Base-by-base conservation (phyloP, 2,888 invertebrate species). In the Pelosia muscerda region DNA sequence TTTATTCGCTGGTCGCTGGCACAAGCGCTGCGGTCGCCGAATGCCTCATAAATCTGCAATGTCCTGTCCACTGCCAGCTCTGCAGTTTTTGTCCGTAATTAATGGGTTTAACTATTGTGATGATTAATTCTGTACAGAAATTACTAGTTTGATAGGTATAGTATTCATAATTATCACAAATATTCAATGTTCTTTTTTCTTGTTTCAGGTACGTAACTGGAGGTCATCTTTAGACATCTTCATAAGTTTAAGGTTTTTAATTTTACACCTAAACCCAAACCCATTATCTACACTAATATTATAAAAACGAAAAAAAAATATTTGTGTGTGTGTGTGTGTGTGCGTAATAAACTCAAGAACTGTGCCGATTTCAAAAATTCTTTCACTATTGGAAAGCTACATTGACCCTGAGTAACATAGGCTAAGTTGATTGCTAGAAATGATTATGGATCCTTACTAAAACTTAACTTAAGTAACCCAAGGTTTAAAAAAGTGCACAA, bases 201-300 rank as follows among this genome's bases (percentile, higher is more conserved):
- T 81, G 78, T 82, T 82, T 62, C 83, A 82, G 82, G 82, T 82
- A 82, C 23, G 70, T 67, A n/a, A 5, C 13, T 15, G 25, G 26
- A 55, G 8, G 13, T 55, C 25, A n/a, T n/a, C n/a, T n/a, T n/a
- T 25, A 15, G 2, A 15, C 19, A 15, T 22, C 22, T 11, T 34
- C 5, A 61, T 13, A 22, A 26, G 13, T 6, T 1, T 13, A 6
- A 26, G 55, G 25, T 23, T 15, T 25, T 55, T 25, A 4, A 0
- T 38, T 38, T 38, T 8, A 6, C 3, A 19, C 42, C 19, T 42
- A 38, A 15, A 38, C 15, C 38, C 38, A 38, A 38, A 15, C 19
- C 8, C n/a, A n/a, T n/a, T n/a, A n/a, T n/a, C n/a, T n/a, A n/a
- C n/a, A n/a, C n/a, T n/a, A n/a, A n/a, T n/a, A n/a, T n/a, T n/a